Base-by-base conservation (phyloP, 2,113 vertebrate species). In the Pipra filicauda region DNA sequence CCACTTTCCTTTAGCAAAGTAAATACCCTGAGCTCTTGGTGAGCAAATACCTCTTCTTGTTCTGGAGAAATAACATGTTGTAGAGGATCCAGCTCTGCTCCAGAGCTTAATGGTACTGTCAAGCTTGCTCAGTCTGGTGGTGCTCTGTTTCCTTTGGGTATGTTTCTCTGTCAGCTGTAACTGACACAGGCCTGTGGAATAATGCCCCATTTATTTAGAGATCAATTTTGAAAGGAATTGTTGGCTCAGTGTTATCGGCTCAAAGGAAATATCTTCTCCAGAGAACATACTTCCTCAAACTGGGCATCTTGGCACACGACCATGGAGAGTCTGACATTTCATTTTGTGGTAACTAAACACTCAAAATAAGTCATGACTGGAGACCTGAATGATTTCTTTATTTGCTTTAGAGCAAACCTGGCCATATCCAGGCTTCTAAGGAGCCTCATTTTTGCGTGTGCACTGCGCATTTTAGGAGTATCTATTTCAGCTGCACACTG, bases 321-420 rank as follows among this genome's bases (percentile, higher is more conserved):
- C 39, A 33, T 31, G 0, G 0, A 83, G 88, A 88, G 81, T 52
- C 55, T 77, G 79, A 75, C 0, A 0, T 72, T 96, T 88, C 67
- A 37, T 91, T 95, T 64, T 93, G 33, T 67, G 33, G 64, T 88
- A 93, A 93, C 48, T 55, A 48, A 91, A 51, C 67, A n/a, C 82
- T 76, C 59, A 12, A 48, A 85, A 91, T 52, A 83, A 85, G 24
- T 33, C 1, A 0, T 80, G 64, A 5, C 52, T 67, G 27, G 17
- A 31, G 67, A 61, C 35, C 39, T 85, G 49, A 94, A 90, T 80
- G 76, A 71, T 59, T 79, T 88, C 90, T 95, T 91, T 86, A 70
- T 93, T 81, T 9, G 0, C 65, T 75, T 87, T 44, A 81, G 84
- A 72, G 70, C 28, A 78, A 76, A 92, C 39, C 65, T 88, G 23